Base-by-base conservation (phyloP, 2,113 vertebrate species). In the Xiphophorus maculatus region DNA sequence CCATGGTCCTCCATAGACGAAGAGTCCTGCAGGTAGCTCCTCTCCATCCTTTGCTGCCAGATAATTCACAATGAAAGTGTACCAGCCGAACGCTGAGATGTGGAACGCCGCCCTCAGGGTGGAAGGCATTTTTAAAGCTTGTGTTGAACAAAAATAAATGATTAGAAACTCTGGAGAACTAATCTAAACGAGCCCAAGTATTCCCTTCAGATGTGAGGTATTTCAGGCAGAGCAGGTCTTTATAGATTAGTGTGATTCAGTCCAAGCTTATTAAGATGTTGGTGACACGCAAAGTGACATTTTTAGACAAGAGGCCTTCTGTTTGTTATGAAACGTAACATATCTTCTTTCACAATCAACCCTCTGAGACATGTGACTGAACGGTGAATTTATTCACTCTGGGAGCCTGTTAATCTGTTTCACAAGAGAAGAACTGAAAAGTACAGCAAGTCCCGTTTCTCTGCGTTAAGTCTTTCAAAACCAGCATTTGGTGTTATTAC, bases 1-100 rank as follows among this genome's bases (percentile, higher is more conserved):
- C 94, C 94, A 94, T 0, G 93, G 94, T 71, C 94, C 94, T 29
- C 93, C 94, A 29, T 94, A 95, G 27, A 88, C 65, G 85, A 94
- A 94, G 29, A 94, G 91, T 30, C 93, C 94, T 60, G 86, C 13
- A 3, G 94, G 93, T n/a, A 93, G 60, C 25, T 92, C 67, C 37
- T 92, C 85, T 79, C 86, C 89, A 30, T 87, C 87, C 73, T 92
- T 94, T 0, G 81, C 84, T 13, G 77, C 84, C 0, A 95, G 78
- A 48, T 72, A 83, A 70, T 85, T 87, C 1, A 94, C 76, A 29
- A 94, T 40, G 68, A 93, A 90, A 6, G 79, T 88, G 37, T 94
- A 95, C 94, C 94, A 95, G 72, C 84, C 30, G 71, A 94, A 94
- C 2, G 77, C 88, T 32, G 79, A 30, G 44, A 92, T 54, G 78